Conservation (phyloP, 2,888 invertebrate species). For the Diabrotica balteata region DNA sequence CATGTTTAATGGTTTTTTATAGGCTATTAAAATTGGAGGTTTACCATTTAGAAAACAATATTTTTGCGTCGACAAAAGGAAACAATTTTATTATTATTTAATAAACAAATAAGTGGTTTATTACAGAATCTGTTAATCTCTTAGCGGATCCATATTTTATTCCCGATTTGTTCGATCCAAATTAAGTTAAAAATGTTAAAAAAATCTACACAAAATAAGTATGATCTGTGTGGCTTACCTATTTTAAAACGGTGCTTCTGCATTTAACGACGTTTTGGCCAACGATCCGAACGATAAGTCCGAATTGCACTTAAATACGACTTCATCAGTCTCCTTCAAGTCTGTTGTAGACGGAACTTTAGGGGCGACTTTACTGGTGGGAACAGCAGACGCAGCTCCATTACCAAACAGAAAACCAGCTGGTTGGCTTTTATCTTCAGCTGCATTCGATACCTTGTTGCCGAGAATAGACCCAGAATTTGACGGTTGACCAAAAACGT, state of each 20-base stretch:
- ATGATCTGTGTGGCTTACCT: too few species aligned
- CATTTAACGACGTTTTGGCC: slow-evolving; percentile 44
- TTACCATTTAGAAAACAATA: too few species aligned
- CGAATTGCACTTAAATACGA: slow-evolving; percentile 52
- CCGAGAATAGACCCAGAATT: slow-evolving; percentile 14
- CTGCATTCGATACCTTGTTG: slow-evolving; percentile 1
- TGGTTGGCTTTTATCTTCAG: slow-evolving; percentile 5
- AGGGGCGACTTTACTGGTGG: slow-evolving; percentile 20
- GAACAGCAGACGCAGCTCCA: background rate
- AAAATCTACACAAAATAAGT: too few species aligned
- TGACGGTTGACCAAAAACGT: slow-evolving; percentile 3
- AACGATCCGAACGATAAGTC: slow-evolving; percentile 56
- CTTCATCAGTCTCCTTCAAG: slow-evolving; percentile 47
- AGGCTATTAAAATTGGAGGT: too few species aligned
- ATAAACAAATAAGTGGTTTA: too few species aligned
- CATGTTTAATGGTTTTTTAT: too few species aligned
- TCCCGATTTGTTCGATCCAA: slow-evolving; percentile 18
- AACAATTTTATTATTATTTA: too few species aligned
- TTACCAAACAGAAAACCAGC: slow-evolving; percentile 29
- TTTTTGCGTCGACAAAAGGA: too few species aligned
- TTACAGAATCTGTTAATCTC: too few species aligned
- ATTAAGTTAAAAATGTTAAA: too few species aligned
- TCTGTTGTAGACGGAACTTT: slow-evolving; percentile 19
- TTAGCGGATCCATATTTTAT: too few species aligned
- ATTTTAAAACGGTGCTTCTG: too few species aligned